Base-by-base conservation (phyloP, 2,888 invertebrate genomes). In the Sesia bembeciformis region DNA sequence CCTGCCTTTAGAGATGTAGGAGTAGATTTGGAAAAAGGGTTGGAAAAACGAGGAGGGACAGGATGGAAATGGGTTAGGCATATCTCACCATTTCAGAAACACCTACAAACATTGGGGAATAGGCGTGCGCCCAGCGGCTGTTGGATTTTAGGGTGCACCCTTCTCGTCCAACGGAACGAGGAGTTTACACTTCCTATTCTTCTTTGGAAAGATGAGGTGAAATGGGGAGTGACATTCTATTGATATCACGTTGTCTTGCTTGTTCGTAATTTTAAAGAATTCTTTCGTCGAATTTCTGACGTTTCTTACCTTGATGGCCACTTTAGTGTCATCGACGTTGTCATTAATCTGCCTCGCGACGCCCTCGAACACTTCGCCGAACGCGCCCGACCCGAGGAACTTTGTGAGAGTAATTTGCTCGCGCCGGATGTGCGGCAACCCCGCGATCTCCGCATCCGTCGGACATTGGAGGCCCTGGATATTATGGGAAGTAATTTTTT, bases 311-410 rank as follows among this genome's bases (percentile, higher is more conserved):
- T 98, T 98, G 42, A 98, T 95, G 6, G 98, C 98, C n/a, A 98
- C 97, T 70, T 94, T 93, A 23, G 93, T 94, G 56, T 93, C 93
- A 40, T 70, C 67, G 39, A 90, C 90, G 42, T 85, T 89, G 4
- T 91, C 91, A 53, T 91, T 91, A 50, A 94, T 86, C 62, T 94
- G 92, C 62, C 92, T 91, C 0, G 97, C 96, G 58, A 94, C 91
- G 0, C 98, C 99, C 86, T 98, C 97, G 76, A 96, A 98, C 1
- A 99, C 99, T 83, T 98, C 98, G 0, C 99, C 99, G 72, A 99
- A 99, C 0, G 98, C 98, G 0, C 99, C 99, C 57, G 96, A 96
- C 0, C 98, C 99, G 54, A 99, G 90, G 75, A 97, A 97, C 72
- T 96, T 96, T 7, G 94, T 94, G 40, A 97, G 84, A 0, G 94